A percentile compares a stretch with the other conserved stretches of the same genome.
Evolutionary conservation across 2,113 vertebrate species (phyloP).

Genomic region (Lagopus muta): DNA sequence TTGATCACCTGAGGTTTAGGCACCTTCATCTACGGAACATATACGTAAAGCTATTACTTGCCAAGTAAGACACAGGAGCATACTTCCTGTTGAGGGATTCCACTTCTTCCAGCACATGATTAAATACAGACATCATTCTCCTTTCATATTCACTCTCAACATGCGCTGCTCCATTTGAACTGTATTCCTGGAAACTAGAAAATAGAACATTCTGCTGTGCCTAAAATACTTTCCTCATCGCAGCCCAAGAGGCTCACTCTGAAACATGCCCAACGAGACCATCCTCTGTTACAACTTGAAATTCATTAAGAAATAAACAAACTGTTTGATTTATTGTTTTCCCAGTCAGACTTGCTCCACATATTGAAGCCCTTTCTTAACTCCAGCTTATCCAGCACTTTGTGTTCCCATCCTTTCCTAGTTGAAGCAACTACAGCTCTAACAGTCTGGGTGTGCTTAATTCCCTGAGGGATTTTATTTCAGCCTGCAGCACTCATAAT

Average conservation of each 20-base stretch:
- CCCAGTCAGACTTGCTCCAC: background rate
- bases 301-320: background rate
- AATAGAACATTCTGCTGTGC: background rate
- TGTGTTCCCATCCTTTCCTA: background rate
- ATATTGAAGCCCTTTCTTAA: background rate
- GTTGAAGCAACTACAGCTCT: background rate
- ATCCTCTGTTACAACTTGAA: background rate
- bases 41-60: constrained; percentile 63
- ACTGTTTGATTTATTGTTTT: background rate
- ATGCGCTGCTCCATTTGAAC: constrained; percentile 81
- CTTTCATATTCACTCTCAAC: constrained; percentile 95
- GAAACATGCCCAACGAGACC: background rate
- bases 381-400: background rate
- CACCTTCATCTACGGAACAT: background rate
- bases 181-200: constrained; percentile 92
- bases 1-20: background rate
- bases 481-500: background rate
- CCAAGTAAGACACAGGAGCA: constrained; percentile 94
- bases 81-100: constrained; percentile 93
- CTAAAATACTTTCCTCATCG: background rate
- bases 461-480: background rate
- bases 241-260: background rate
- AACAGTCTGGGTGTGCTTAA: background rate
- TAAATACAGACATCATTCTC: constrained; percentile 94
- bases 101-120: constrained; percentile 91